These are phyloP conservation scores for Drosophila busckii DNA, from an alignment of 1,140 invertebrate genomes.

Conservation along the genomic window DNA sequence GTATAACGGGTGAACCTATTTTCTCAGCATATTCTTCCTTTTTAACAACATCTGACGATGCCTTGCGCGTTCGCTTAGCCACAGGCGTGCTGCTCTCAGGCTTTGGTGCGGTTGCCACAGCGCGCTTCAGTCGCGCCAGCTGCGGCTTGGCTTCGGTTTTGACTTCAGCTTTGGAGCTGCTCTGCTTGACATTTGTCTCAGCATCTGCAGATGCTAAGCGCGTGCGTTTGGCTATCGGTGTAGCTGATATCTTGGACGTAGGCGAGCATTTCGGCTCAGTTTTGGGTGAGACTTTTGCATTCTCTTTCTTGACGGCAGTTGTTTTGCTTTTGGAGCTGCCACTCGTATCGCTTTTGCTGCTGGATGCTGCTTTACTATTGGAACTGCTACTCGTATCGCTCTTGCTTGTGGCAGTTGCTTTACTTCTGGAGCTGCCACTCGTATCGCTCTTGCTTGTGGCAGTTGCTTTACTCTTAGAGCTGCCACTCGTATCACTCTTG, in stretches of 20 bases:
- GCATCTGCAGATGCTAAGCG: background rate
- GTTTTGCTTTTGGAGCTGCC: background rate
- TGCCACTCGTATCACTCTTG: background rate
- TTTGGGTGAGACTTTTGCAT: background rate
- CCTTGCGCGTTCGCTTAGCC: slow-evolving; percentile 53
- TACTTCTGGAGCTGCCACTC: slow-evolving; percentile 1
- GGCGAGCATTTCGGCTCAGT: too few species aligned
- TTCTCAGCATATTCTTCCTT: background rate
- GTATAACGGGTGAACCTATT: slow-evolving; percentile 58
- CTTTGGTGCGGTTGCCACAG: slow-evolving; percentile 23
- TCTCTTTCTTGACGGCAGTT: background rate
- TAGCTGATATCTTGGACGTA: slow-evolving; percentile 1
- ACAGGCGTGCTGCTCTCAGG: slow-evolving; percentile 27
- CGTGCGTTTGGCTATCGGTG: background rate
- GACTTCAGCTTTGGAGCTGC: slow-evolving; percentile 17
- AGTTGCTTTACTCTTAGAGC: background rate
- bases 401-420: slow-evolving; percentile 2
- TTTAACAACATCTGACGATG: slow-evolving; percentile 1
- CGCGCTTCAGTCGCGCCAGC: slow-evolving; percentile 30
- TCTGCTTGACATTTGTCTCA: slow-evolving; percentile 25
- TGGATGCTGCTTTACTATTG: background rate
- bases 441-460: background rate
- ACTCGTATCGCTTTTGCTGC: background rate
- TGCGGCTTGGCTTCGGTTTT: slow-evolving; percentile 26
- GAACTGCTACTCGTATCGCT: background rate